Conservation (phyloP, 2,113 vertebrate genomes). For the Ploceus nigricollis region DNA sequence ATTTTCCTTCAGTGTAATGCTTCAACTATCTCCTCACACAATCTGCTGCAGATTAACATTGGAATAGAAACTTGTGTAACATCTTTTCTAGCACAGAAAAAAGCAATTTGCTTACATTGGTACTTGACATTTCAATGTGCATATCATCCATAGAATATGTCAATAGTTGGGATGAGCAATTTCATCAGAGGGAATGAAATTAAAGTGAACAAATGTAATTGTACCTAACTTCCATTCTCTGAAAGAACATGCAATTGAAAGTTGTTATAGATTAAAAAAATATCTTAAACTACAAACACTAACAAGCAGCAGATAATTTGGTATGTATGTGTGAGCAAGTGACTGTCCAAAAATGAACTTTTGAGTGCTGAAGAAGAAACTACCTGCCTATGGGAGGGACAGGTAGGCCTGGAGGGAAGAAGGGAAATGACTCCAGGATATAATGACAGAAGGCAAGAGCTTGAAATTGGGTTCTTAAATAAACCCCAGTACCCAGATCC, state of each 20-base stretch:
- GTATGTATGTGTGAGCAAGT: neutral
- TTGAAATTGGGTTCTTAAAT: neutral
- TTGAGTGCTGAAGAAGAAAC: neutral
- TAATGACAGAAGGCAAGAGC: neutral
- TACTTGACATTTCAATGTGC: neutral
- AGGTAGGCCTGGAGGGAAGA: neutral
- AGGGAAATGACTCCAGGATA: neutral
- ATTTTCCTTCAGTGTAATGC: neutral
- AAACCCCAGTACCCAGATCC: neutral
- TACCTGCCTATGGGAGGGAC: neutral
- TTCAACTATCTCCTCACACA: neutral
- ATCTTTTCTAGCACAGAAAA: neutral
- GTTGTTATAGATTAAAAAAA: neutral
- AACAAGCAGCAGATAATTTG: neutral
- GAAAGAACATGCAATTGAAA: neutral
- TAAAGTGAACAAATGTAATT: neutral
- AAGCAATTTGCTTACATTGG: neutral
- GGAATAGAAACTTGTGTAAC: neutral
- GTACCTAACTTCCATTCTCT: conserved; percentile 4
- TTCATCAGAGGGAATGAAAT: neutral
- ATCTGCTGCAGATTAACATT: neutral
- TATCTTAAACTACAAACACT: neutral
- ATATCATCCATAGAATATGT: neutral
- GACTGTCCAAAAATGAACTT: neutral
- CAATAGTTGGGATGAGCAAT: neutral